Evolutionary conservation across 2,113 vertebrate genomes (phyloP), one percentile per base, ranked within the genome.

Genomic region (Cebus imitator): DNA sequence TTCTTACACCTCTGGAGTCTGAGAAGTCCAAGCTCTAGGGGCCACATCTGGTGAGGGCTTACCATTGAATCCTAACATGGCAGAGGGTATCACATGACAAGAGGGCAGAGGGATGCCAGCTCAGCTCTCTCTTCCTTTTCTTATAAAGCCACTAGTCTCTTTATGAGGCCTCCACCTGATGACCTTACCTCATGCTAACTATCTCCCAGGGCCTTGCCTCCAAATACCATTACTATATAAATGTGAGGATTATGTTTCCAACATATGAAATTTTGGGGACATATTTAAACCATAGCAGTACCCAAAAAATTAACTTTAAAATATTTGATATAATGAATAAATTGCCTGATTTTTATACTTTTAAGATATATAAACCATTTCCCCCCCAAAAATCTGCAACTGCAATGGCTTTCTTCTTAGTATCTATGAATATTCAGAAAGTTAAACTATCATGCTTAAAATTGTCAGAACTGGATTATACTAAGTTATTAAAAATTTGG

Each of bases 391-490:
- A 75, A 57, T 89, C n/a, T 83, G 52, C 8, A 81, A 48, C 21
- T 32, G 72, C 25, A 91, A 97, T 81, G n/a, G 30, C 75, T 96
- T 95, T 81, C 95, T 94, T 95, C 93, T 96, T 92, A 97, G 75
- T 55, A 75, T 83, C 94, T 90, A 93, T 95, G 95, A 95, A 96
- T 97, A 94, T 92, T 97, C 96, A 94, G 87, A 85, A 96, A 96
- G 94, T 96, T 96, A 95, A 93, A 94, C 85, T 89, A 91, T 95
- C 57, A 55, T 81, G 25, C 27, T 84, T 95, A 82, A 88, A 78
- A 92, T 73, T 78, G 55, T 55, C 75, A 95, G 73, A 96, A 20
- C 18, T 81, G 73, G 64, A 93, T 95, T 96, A 91, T 64, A 35
- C 40, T 92, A 96, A 87, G n/a, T 58, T 48, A 79, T 83, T 85